Percentiles rank a stretch among this genome's conserved stretches.
Evolutionary conservation across 1,140 invertebrate species (phyloP).

Genomic region (Drosophila takahashii): DNA sequence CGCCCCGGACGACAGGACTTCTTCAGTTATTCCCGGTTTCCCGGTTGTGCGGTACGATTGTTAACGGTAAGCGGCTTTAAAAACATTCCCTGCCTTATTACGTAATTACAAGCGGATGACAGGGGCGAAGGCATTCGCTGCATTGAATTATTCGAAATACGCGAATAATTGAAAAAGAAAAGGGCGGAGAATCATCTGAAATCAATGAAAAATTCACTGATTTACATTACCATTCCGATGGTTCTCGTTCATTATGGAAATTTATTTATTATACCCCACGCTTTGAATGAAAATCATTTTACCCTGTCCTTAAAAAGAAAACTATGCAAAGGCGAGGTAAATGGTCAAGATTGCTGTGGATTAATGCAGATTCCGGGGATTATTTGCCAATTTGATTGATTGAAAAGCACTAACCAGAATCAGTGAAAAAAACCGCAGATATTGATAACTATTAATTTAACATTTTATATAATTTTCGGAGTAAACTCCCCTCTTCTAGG

Average conservation of each 20-base stretch:
- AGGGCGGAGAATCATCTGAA: constrained; percentile 22
- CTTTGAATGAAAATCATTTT: constrained; percentile 15
- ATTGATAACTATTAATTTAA: too few species aligned
- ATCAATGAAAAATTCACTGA: constrained; percentile 42
- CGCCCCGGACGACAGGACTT: constrained; percentile 22
- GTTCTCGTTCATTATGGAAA: constrained; percentile 38
- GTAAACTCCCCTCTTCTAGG: not conserved
- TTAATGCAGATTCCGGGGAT: constrained; percentile 18
- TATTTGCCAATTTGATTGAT: constrained; percentile 12
- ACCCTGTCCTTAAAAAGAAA: not conserved
- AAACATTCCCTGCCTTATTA: constrained; percentile 75
- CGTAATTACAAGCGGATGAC: constrained; percentile 75
- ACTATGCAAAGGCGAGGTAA: constrained; percentile 4
- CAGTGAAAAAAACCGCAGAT: too few species aligned
- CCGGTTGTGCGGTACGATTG: constrained; percentile 4
- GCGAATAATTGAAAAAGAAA: constrained; percentile 59
- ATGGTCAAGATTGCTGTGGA: constrained; percentile 11
- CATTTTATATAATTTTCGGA: too few species aligned
- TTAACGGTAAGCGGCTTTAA: constrained; percentile 77
- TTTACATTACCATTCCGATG: constrained; percentile 20
- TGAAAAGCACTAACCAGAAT: not conserved
- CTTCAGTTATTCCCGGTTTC: not conserved
- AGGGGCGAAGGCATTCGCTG: constrained; percentile 48
- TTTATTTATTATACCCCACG: constrained; percentile 28
- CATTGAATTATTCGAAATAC: constrained; percentile 63